These are phyloP conservation scores for Masticophis lateralis DNA, from an alignment of 2,797 vertebrate genomes.

Conservation along the genomic window DNA sequence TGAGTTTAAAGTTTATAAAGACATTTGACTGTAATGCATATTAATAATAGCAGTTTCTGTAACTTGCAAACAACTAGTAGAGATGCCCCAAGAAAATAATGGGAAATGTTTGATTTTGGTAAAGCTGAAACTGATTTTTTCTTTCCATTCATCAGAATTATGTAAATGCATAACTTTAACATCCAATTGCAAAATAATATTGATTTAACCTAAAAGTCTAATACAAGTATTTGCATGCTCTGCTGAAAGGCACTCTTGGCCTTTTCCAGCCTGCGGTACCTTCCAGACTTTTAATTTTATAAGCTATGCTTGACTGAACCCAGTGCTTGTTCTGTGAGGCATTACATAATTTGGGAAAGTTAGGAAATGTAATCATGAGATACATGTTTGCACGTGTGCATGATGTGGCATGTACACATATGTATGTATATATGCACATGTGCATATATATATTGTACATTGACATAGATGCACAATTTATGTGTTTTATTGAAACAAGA, in stretches of 20 bases:
- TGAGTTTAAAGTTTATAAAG: background rate
- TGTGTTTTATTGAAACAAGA: background rate
- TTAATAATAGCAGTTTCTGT: background rate
- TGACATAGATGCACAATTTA: background rate
- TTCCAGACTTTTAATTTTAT: slow-evolving; percentile 72
- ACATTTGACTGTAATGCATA: background rate
- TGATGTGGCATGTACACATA: background rate
- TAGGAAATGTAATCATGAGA: slow-evolving; percentile 38
- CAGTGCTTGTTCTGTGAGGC: slow-evolving; percentile 66
- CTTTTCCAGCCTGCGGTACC: slow-evolving; percentile 65
- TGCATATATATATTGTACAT: background rate
- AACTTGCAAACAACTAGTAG: background rate
- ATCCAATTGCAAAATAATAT: slow-evolving; percentile 61
- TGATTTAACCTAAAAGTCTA: slow-evolving; percentile 71
- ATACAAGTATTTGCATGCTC: slow-evolving; percentile 60
- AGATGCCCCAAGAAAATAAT: background rate
- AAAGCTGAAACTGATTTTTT: background rate
- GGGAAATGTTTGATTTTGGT: rapidly evolving
- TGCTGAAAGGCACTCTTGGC: slow-evolving; percentile 51
- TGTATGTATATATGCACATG: background rate
- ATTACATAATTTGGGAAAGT: slow-evolving; percentile 67
- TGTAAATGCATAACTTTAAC: slow-evolving; percentile 63
- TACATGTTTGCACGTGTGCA: background rate
- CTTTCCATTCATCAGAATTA: slow-evolving; percentile 39
- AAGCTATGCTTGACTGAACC: slow-evolving; percentile 71